Evolutionary conservation across 1,140 invertebrate species (phyloP).

Genomic region (Parasteatoda tepidariorum): DNA sequence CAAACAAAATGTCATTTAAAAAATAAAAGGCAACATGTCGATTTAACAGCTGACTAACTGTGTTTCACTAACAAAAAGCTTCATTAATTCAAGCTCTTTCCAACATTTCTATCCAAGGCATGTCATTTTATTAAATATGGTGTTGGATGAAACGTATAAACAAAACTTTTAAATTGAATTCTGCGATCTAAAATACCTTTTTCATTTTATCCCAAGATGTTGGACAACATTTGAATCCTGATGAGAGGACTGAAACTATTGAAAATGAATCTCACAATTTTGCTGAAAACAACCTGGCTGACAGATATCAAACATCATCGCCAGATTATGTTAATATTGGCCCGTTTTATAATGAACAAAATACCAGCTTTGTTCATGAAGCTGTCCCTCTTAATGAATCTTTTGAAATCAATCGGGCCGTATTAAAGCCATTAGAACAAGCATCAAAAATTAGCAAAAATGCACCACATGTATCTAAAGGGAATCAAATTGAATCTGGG

Average conservation of each 20-base stretch:
- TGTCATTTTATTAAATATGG: slow-evolving; percentile 30
- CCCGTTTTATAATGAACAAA: slow-evolving; percentile 3
- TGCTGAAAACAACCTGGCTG: background rate
- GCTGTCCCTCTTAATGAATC: background rate
- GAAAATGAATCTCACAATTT: background rate
- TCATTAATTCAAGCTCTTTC: slow-evolving; percentile 46
- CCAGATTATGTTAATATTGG: slow-evolving; percentile 64
- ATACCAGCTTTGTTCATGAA: background rate
- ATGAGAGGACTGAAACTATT: background rate
- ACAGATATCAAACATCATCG: slow-evolving; percentile 46
- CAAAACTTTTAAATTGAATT: background rate
- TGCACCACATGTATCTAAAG: background rate
- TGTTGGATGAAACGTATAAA: slow-evolving; percentile 14
- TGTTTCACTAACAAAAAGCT: slow-evolving; percentile 39
- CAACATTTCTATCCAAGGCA: slow-evolving; percentile 1
- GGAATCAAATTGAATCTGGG: background rate
- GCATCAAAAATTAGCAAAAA: slow-evolving; percentile 17
- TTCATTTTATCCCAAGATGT: slow-evolving; percentile 52
- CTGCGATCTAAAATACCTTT: slow-evolving; percentile 46
- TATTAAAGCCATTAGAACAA: slow-evolving; percentile 42
- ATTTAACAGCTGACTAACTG: slow-evolving; percentile 52
- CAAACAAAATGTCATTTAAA: background rate
- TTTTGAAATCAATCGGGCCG: slow-evolving; percentile 13
- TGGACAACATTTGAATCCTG: slow-evolving; percentile 2
- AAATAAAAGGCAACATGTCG: background rate